Conservation (phyloP, 2,888 invertebrate species). For the Nephrotoma guestfalica region DNA sequence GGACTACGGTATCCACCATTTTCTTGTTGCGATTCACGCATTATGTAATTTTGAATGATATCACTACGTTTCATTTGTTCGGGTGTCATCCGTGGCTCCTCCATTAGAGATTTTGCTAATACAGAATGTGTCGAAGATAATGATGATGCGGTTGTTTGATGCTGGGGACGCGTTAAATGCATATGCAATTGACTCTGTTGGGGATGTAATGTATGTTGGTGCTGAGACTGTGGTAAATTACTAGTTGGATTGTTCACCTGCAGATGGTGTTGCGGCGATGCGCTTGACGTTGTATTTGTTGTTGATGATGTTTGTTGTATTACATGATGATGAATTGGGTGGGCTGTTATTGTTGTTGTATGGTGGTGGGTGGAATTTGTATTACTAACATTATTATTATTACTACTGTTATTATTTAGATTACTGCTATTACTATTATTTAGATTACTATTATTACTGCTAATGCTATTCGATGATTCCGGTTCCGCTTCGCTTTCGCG, state of each 20-base stretch:
- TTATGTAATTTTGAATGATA: constrained; percentile 83
- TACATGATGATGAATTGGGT: constrained; percentile 15
- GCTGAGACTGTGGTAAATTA: constrained; percentile 16
- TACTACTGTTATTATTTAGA: background rate
- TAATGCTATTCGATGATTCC: constrained; percentile 35
- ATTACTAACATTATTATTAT: background rate
- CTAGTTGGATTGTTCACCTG: constrained; percentile 13
- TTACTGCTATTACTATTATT: constrained; percentile 1
- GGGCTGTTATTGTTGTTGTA: constrained; percentile 17
- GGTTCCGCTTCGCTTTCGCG: constrained; percentile 70
- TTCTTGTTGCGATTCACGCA: constrained; percentile 43
- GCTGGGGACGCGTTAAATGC: constrained; percentile 18
- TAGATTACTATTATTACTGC: background rate
- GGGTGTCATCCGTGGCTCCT: constrained; percentile 85
- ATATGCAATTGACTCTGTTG: constrained; percentile 18
- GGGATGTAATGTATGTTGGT: constrained; percentile 16
- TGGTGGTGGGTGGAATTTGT: constrained; percentile 7
- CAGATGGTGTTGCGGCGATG: constrained; percentile 16
- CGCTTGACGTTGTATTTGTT: constrained; percentile 12
- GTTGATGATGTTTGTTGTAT: constrained; percentile 6
- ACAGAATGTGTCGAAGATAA: constrained; percentile 80
- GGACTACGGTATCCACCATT: constrained; percentile 12
- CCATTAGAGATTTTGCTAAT: constrained; percentile 78
- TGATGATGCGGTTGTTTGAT: constrained; percentile 34
- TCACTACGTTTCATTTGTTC: constrained; percentile 86